phyloP scores from a whole-genome alignment of 2,888 invertebrate species.

The Ophion ellenae region DNA sequence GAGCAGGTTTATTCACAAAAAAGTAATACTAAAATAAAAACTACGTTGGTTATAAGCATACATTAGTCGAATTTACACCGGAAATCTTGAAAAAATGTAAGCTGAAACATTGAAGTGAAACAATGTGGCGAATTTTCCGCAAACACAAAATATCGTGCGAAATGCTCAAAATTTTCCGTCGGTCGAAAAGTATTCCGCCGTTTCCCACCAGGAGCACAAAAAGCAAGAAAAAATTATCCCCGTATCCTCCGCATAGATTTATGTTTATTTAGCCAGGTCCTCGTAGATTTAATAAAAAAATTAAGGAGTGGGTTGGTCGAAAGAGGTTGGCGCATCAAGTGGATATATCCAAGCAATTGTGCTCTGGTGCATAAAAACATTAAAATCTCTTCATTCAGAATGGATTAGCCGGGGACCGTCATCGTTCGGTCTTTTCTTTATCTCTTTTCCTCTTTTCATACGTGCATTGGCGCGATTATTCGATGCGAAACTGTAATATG shows the following conservation, averaged over 20 bases:
- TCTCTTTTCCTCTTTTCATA: slow-evolving; percentile 3
- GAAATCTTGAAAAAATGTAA: too few relatives aligned
- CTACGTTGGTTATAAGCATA: too few relatives aligned
- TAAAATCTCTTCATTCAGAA: slow-evolving; percentile 83
- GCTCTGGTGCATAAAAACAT: slow-evolving; percentile 82
- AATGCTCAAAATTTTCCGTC: too few relatives aligned
- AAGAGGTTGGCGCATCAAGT: slow-evolving; percentile 80
- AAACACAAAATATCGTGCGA: too few relatives aligned
- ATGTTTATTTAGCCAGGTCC: slow-evolving; percentile 9
- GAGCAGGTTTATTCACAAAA: too few relatives aligned
- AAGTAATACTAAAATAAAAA: too few relatives aligned
- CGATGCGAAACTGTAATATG: slow-evolving; percentile 52
- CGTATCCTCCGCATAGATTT: too few relatives aligned
- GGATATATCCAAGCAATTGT: slow-evolving; percentile 79
- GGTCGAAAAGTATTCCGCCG: too few relatives aligned
- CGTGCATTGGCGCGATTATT: slow-evolving; percentile 64
- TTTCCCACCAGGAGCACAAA: too few relatives aligned
- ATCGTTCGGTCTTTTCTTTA: slow-evolving; percentile 35
- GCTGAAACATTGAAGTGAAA: too few relatives aligned
- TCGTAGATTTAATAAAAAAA: slow-evolving; percentile 48
- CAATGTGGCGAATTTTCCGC: too few relatives aligned
- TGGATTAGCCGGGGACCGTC: slow-evolving; percentile 77
- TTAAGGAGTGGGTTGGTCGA: slow-evolving; percentile 16
- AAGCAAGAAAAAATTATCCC: background rate
- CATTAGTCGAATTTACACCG: too few relatives aligned